Conservation (phyloP, 2,113 vertebrate genomes). For the Cranoglanis bouderius region DNA sequence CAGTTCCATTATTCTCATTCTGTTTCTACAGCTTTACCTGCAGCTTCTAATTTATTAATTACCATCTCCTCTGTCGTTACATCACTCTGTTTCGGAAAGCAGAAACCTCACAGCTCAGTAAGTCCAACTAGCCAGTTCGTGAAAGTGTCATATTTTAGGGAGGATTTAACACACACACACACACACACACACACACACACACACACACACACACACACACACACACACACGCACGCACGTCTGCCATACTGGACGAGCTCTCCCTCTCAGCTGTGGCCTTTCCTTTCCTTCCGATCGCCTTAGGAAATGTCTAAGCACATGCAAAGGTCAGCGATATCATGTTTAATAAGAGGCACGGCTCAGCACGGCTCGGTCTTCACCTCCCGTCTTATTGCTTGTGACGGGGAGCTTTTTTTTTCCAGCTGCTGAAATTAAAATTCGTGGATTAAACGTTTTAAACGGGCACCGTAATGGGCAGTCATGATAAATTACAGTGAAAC, state of each 20-base stretch:
- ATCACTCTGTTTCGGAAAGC: background rate
- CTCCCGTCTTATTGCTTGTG: conserved; percentile 33
- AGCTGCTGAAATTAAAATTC: conserved; percentile 32
- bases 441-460: conserved; percentile 13
- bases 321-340: conserved; percentile 58
- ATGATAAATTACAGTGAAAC: conserved; percentile 1
- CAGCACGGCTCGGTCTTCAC: conserved; percentile 25
- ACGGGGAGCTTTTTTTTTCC: conserved; percentile 21
- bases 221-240: background rate
- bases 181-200: conserved; percentile 16
- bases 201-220: no score
- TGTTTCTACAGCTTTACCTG: background rate
- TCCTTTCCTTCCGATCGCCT: conserved; percentile 38
- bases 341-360: conserved; percentile 51
- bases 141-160: conserved; percentile 24
- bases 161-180: conserved; percentile 33
- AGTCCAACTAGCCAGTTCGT: background rate
- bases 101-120: conserved; percentile 4
- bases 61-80: background rate
- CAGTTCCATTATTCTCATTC: conserved; percentile 10
- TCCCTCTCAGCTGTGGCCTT: conserved; percentile 44
- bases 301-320: conserved; percentile 55
- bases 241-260: conserved; percentile 27
- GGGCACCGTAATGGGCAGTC: conserved; percentile 20
- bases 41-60: conserved; percentile 11